phyloP scores from a whole-genome alignment of 2,797 vertebrate species.

The Pitangus sulphuratus region DNA sequence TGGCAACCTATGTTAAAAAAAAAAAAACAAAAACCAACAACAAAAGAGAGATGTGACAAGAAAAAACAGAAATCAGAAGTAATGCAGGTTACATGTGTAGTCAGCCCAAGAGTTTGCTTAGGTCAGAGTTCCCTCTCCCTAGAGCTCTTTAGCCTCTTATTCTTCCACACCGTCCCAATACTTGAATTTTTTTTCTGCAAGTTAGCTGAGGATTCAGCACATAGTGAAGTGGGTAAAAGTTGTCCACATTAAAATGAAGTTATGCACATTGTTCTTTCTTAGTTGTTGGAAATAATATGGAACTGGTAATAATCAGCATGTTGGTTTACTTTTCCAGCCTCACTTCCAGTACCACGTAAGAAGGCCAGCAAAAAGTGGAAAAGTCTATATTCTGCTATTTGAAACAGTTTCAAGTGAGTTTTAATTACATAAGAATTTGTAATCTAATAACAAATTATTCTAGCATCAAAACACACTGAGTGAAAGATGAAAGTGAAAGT shows the following conservation, averaged over 20 bases:
- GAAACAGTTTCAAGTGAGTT: not conserved
- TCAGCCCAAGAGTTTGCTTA: not conserved
- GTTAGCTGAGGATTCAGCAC: not conserved
- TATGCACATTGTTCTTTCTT: accelerated
- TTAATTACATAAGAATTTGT: not conserved
- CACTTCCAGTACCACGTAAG: not conserved
- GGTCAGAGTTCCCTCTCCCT: not conserved
- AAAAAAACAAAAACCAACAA: too few species aligned
- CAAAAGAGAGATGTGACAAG: not conserved
- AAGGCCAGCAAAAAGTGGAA: not conserved
- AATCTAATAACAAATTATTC: not conserved
- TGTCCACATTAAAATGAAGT: not conserved
- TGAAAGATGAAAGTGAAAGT: not conserved
- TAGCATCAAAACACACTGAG: not conserved
- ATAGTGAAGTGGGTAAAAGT: not conserved
- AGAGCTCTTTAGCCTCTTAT: not conserved
- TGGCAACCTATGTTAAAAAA: not conserved
- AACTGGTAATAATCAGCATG: not conserved
- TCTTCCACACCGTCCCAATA: not conserved
- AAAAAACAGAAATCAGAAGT: not conserved
- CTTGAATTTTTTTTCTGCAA: not conserved
- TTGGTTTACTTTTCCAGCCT: not conserved
- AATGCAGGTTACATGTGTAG: not conserved
- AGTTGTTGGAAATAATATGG: not conserved
- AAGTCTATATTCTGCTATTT: not conserved